These are phyloP conservation scores for Silurus glanis DNA, from an alignment of 2,113 vertebrate species.

Conservation along the genomic window DNA sequence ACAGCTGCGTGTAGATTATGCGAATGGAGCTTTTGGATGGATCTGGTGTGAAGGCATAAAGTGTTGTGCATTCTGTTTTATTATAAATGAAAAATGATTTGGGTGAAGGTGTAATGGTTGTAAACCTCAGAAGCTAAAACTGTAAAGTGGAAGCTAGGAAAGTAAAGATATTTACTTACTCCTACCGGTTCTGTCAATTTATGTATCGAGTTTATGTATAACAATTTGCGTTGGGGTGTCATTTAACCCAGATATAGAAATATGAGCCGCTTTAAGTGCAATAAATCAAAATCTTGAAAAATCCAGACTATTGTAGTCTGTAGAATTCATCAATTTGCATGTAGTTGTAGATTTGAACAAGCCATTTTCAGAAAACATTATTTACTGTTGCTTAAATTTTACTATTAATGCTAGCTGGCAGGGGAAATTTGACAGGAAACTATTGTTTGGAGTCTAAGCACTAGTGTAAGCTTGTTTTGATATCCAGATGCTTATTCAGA, in stretches of 20 bases:
- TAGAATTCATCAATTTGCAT: not conserved
- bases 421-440: not conserved
- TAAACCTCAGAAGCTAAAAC: not conserved
- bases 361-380: not conserved
- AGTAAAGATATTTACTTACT: not conserved
- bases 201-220: not conserved
- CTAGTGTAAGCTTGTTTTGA: not conserved
- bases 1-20: not conserved
- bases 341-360: not conserved
- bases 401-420: not conserved
- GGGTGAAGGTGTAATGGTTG: not conserved
- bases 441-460: not conserved
- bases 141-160: not conserved
- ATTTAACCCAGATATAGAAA: not conserved
- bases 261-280: not conserved
- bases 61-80: not conserved
- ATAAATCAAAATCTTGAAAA: not conserved
- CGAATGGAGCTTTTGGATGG: not conserved
- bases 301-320: not conserved
- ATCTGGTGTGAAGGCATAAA: not conserved
- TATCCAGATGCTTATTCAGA: not conserved
- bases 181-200: not conserved
- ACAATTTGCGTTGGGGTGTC: not conserved
- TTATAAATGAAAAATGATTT: not conserved
- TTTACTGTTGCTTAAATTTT: not conserved